Conservation (phyloP, 2,888 invertebrate species). For the Lithophane ornitopus region DNA sequence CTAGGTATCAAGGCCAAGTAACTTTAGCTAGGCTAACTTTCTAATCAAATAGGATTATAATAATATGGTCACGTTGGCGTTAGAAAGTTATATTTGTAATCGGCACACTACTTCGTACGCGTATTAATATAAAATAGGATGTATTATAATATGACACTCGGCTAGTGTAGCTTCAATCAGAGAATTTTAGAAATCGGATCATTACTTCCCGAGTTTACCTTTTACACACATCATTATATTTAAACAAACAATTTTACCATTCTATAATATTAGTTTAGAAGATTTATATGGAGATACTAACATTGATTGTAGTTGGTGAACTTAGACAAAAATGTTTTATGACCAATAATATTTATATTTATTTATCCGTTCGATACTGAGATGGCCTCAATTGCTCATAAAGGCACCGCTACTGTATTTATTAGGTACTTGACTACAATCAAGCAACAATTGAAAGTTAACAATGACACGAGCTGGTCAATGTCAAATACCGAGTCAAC, state of each 20-base stretch:
- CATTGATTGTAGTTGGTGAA: conserved; percentile 1
- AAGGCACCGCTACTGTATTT: conserved; percentile 9
- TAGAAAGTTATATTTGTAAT: background rate
- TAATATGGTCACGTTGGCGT: background rate
- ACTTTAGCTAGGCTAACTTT: background rate
- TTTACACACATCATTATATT: too few relatives aligned
- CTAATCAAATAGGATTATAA: background rate
- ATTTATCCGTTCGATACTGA: conserved; percentile 10
- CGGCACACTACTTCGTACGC: background rate
- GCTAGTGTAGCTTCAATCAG: too few relatives aligned
- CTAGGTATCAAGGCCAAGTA: background rate
- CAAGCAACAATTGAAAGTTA: conserved; percentile 18
- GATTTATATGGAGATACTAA: background rate
- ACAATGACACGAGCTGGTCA: conserved; percentile 19
- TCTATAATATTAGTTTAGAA: background rate
- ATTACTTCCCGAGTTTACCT: too few relatives aligned
- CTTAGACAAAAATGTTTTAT: conserved; percentile 16
- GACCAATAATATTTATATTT: background rate
- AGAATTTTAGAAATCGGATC: too few relatives aligned
- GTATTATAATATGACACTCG: too few relatives aligned
- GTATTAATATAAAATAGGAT: background rate
- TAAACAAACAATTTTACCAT: too few relatives aligned
- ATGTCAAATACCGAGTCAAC: conserved; percentile 29
- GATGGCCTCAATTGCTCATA: conserved; percentile 38
- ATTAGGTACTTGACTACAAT: conserved; percentile 17